A percentile compares a stretch with the other conserved stretches of the same genome.
Conservation (phyloP, 1,140 invertebrate species). For the Saccostrea glomerata region DNA sequence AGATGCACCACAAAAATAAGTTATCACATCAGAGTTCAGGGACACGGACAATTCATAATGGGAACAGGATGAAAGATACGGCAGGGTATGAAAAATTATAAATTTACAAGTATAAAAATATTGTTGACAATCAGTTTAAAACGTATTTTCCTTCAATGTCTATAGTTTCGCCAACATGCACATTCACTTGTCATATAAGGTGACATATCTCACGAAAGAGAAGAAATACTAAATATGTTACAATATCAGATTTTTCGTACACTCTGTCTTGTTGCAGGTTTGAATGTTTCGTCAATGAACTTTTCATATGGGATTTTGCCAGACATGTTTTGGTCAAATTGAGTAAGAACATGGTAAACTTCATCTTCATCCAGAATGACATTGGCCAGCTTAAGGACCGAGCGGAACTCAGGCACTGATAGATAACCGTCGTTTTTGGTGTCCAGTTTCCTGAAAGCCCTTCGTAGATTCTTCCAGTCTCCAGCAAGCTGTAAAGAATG, state of each 20-base stretch:
- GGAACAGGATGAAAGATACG: background rate
- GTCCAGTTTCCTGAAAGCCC: slow-evolving; percentile 77
- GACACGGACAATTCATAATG: background rate
- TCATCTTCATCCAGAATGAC: slow-evolving; percentile 77
- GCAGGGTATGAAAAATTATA: background rate
- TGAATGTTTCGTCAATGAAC: slow-evolving; percentile 77
- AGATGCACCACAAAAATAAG: slow-evolving; percentile 27
- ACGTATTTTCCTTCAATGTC: background rate
- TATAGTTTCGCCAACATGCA: background rate
- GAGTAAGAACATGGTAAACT: slow-evolving; percentile 76
- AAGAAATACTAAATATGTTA: background rate
- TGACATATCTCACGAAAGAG: background rate
- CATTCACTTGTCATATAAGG: background rate
- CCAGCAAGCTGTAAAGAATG: slow-evolving; percentile 70
- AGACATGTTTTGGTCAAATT: slow-evolving; percentile 75
- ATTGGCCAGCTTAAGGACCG: slow-evolving; percentile 76
- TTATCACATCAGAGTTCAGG: background rate
- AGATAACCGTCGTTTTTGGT: slow-evolving; percentile 72
- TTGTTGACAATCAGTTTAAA: background rate
- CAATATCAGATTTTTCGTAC: slow-evolving; percentile 56
- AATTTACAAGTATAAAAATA: background rate
- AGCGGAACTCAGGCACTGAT: slow-evolving; percentile 76
- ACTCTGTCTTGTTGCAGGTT: slow-evolving; percentile 69
- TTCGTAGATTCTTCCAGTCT: slow-evolving; percentile 78
- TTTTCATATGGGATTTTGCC: slow-evolving; percentile 76